Evolutionary conservation across 2,888 invertebrate species (phyloP), one percentile per base, ranked within the genome.

Genomic region (Lycia hirtaria): DNA sequence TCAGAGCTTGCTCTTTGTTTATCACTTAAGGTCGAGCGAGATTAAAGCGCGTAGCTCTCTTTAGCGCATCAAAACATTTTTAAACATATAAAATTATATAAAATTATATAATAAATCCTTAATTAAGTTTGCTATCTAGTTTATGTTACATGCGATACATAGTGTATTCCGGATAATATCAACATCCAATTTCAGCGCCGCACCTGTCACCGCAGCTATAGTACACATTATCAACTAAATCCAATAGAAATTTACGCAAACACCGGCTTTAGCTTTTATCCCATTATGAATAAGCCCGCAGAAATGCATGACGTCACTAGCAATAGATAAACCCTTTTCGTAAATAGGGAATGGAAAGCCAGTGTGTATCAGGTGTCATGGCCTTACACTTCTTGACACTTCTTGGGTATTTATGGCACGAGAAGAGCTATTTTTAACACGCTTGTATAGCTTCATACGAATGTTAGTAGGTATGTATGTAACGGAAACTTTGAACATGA

Each of bases 251-350:
- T 47, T 33, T 33, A 35, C 22, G 32, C 45, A 57, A 69, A 75
- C 72, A 71, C 68, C 64, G 68, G 65, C 40, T 41, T 41, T 43
- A 68, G 63, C 71, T 70, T 76, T 74, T 69, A 76, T 69, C 65
- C 68, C 58, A 80, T 79, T 80, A 76, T 77, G 77, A 81, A 79
- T 78, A 80, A 75, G 65, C 73, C 74, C 72, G 71, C 72, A 75
- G 71, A 72, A 35, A 51, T 47, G 68, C 70, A 69, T 75, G 76
- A 76, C 76, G 71, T 76, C 68, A 76, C 80, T 81, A 87, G 85
- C 83, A 74, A 75, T 68, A 80, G 82, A 83, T 88, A 85, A 86
- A 85, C 86, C 87, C 86, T 87, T 87, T 85, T 80, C 80, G 38
- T 81, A 84, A 86, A 87, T 79, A 80, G 80, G 83, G 22, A 22